Evolutionary conservation across 1,140 invertebrate genomes (phyloP), one percentile per base, ranked within the genome.

Genomic region (Hylaeus anthracinus): DNA sequence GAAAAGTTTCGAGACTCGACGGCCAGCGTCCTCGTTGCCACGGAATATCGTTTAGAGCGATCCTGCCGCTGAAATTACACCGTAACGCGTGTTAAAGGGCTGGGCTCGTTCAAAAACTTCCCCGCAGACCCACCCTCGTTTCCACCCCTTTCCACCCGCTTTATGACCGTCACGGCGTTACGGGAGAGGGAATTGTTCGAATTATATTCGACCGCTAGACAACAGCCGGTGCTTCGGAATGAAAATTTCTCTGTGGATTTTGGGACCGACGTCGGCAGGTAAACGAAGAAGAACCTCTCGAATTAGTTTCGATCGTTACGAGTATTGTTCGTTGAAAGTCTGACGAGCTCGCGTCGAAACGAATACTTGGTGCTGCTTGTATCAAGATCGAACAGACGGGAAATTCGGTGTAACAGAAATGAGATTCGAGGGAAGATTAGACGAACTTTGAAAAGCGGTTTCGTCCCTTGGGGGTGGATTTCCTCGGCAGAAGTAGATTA

Each of bases 1-100:
- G 86, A 90, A 91, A 92, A 92, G 90, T 91, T 92, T 91, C 90
- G 89, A 91, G 90, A 90, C 89, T 86, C 88, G 86, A 88, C 87
- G 88, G 84, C 88, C 87, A 70, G 81, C 78, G 83, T 89, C 80
- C 79, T 81, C 81, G 79, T 88, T 80, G 85, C 84, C 84, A 73
- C 56, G 74, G 86, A 90, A 90, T 90, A 90, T 89, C 90, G 88
- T 90, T 90, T 88, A 81, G 55, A 67, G 81, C 56, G 43, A 72
- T 83, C 77, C 58, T 72, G 65, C 73, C 78, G 78, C 64, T 78
- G 86, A 88, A 91, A 91, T 91, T 91, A 91, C 88, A 85, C 86
- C 84, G 79, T 73, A 78, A 85, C 72, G 79, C 82, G 85, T 81
- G 90, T 83, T 90, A 87, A 90, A 89, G 88, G 85, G 87, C 51